Evolutionary conservation across 2,888 invertebrate genomes (phyloP).

Genomic region (Dasypogon diadema): DNA sequence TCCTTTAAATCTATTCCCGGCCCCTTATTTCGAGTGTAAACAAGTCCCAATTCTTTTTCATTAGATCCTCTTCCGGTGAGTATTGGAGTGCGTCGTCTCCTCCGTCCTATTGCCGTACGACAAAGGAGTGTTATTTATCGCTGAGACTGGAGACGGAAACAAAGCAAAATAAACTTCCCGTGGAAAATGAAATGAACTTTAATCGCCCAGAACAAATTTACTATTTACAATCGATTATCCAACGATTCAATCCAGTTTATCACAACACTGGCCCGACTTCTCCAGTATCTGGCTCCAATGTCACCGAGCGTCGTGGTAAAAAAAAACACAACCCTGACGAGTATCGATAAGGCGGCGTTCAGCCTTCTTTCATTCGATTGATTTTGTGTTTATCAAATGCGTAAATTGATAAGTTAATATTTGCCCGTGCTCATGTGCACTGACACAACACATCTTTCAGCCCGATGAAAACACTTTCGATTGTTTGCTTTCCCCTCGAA

Average conservation of each 20-base stretch:
- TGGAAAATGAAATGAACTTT: neutral
- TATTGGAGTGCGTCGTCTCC: too few relatives aligned
- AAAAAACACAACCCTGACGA: neutral
- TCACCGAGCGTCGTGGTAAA: neutral
- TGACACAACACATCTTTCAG: neutral
- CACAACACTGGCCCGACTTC: too few relatives aligned
- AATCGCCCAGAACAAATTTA: neutral
- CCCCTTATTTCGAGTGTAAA: too few relatives aligned
- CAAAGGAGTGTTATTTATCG: too few relatives aligned
- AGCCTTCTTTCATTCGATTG: neutral
- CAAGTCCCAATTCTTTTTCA: neutral
- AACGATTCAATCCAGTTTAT: too few relatives aligned
- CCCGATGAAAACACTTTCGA: conserved; percentile 12
- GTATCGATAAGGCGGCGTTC: neutral
- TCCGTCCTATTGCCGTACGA: too few relatives aligned
- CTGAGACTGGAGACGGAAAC: neutral
- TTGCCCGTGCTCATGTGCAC: neutral
- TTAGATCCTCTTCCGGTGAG: neutral
- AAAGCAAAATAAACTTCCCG: neutral
- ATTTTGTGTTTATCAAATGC: conserved; percentile 30
- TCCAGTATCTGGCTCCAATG: too few relatives aligned
- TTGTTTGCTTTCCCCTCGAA: neutral
- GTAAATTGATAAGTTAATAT: conserved; percentile 41
- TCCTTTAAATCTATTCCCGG: too few relatives aligned
- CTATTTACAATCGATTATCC: neutral